Conservation (phyloP, 2,113 vertebrate genomes). For the Himantopus leucocephalus region DNA sequence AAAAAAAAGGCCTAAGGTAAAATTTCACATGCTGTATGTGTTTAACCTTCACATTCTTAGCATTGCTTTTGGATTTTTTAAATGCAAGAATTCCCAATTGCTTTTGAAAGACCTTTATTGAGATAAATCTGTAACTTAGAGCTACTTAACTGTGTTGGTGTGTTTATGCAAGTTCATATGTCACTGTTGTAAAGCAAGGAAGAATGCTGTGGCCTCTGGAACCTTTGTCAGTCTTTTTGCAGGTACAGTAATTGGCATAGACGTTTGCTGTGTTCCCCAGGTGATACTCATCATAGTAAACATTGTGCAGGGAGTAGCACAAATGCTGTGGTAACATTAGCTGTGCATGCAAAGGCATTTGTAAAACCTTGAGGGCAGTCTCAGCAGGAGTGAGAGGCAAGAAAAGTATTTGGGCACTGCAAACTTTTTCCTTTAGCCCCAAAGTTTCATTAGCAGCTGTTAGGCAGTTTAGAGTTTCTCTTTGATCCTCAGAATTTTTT, state of each 20-base stretch:
- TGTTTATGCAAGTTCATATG: background rate
- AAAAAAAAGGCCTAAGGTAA: background rate
- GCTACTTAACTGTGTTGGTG: background rate
- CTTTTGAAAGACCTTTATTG: background rate
- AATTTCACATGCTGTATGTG: background rate
- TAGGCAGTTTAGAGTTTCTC: background rate
- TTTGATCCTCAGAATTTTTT: background rate
- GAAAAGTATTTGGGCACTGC: background rate
- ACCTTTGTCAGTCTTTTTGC: background rate
- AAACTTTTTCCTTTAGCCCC: background rate
- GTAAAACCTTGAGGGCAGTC: background rate
- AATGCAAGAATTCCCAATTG: background rate
- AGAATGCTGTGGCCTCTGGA: background rate
- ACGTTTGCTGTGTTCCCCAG: background rate
- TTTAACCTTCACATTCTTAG: slow-evolving; percentile 12
- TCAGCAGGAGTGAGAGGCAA: background rate
- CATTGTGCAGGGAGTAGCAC: background rate
- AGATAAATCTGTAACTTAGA: background rate
- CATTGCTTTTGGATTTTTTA: background rate
- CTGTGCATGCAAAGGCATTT: background rate
- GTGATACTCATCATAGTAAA: background rate
- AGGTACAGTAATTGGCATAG: background rate
- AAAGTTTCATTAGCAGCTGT: background rate
- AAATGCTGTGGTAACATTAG: background rate
- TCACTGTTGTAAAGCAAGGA: background rate